These are phyloP conservation scores for Cephalopholis sonnerati DNA, from an alignment of 2,113 vertebrate genomes.

Conservation along the genomic window DNA sequence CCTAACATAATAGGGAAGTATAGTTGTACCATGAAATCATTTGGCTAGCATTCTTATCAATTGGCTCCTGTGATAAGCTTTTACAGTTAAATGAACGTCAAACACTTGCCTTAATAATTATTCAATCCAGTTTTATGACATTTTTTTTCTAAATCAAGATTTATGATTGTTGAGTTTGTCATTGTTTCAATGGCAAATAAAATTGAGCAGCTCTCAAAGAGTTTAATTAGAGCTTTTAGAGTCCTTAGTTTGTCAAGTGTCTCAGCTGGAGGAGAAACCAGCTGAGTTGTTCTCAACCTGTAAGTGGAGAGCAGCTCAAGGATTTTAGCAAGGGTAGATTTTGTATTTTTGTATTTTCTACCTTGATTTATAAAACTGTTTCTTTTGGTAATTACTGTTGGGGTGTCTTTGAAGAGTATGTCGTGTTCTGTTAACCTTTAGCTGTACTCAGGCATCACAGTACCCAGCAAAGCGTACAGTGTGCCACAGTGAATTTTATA, in stretches of 20 bases:
- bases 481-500: neutral
- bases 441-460: neutral
- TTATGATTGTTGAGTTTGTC: conserved; percentile 6
- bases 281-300: neutral
- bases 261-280: conserved; percentile 10
- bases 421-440: neutral
- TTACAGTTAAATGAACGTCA: conserved; percentile 11
- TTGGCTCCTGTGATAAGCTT: neutral
- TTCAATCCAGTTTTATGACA: neutral
- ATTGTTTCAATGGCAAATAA: conserved; percentile 2
- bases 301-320: conserved; percentile 6
- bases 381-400: neutral
- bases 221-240: conserved; percentile 39
- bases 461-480: neutral
- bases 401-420: neutral
- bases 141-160: neutral
- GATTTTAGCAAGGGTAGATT: neutral
- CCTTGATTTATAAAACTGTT: neutral
- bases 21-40: neutral
- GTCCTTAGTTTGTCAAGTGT: conserved; percentile 22
- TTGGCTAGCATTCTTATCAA: neutral
- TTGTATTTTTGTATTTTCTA: neutral
- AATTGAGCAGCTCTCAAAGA: neutral
- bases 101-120: neutral
- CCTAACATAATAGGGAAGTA: neutral